Evolutionary conservation across 2,888 invertebrate species (phyloP).

Genomic region (Busseola fusca): DNA sequence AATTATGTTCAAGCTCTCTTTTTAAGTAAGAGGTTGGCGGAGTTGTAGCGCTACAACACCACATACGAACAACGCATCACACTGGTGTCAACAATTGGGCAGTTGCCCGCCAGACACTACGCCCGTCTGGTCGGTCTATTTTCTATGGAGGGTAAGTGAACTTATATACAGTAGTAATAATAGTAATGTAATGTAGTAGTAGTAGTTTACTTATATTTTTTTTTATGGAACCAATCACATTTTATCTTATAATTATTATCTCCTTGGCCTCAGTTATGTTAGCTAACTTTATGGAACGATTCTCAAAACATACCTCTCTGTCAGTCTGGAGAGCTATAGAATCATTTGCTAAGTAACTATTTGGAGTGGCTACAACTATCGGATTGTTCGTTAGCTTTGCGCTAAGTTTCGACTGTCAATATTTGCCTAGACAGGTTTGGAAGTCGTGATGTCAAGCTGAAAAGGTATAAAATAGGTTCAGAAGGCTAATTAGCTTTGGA

Average conservation of each 20-base stretch:
- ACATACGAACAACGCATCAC: no score
- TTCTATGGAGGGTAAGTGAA: no score
- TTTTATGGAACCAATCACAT: background rate
- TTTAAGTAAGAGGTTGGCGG: background rate
- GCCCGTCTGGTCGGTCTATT: no score
- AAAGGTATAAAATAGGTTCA: background rate
- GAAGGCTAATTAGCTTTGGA: background rate
- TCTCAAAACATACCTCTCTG: constrained; percentile 7
- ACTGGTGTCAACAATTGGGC: no score
- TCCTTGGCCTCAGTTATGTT: background rate
- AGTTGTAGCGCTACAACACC: no score
- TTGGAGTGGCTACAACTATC: constrained; percentile 28
- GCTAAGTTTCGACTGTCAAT: constrained; percentile 41
- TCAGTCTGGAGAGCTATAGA: constrained; percentile 19
- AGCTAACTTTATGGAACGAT: background rate
- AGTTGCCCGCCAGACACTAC: no score
- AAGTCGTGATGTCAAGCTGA: constrained; percentile 19
- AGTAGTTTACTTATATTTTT: background rate
- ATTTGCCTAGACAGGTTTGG: constrained; percentile 46
- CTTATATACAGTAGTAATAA: no score
- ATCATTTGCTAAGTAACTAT: constrained; percentile 47
- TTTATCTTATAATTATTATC: background rate
- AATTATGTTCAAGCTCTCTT: background rate
- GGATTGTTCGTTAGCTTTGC: constrained; percentile 53
- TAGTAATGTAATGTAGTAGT: no score